Evolutionary conservation across 2,113 vertebrate genomes (phyloP).

Genomic region (Toxotes jaculatrix): DNA sequence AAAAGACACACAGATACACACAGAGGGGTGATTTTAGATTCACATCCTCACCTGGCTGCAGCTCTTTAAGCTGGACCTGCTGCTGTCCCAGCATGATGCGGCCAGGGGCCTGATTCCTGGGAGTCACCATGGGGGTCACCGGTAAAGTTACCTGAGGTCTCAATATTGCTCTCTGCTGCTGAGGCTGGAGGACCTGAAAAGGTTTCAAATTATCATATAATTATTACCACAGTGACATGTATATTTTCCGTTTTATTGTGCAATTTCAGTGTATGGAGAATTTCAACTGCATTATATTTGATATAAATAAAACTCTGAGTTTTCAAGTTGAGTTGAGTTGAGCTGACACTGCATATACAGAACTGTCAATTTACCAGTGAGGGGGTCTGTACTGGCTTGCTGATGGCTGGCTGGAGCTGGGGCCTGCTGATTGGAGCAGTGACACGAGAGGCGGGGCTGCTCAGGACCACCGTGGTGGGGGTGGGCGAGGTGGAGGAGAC

Average conservation of each 20-base stretch:
- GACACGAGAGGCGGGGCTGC: constrained; percentile 74
- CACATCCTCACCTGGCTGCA: constrained; percentile 88
- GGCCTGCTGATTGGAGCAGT: constrained; percentile 85
- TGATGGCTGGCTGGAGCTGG: constrained; percentile 90
- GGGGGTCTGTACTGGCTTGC: constrained; percentile 87
- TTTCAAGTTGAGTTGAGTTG: not conserved
- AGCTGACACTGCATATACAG: not conserved
- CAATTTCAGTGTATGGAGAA: not conserved
- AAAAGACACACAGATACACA: not conserved
- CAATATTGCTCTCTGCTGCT: constrained; percentile 90
- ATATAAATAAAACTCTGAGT: not conserved
- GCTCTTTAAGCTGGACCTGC: constrained; percentile 89
- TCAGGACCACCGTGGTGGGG: constrained; percentile 67
- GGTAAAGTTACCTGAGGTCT: constrained; percentile 93
- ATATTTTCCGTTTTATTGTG: not conserved
- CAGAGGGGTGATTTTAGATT: not conserved
- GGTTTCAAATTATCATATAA: constrained; percentile 1
- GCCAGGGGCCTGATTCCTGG: constrained; percentile 90
- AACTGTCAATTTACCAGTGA: constrained; percentile 84
- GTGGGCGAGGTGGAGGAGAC: constrained; percentile 80
- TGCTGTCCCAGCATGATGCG: constrained; percentile 92
- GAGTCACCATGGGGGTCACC: constrained; percentile 90
- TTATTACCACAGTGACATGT: not conserved
- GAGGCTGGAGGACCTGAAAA: constrained; percentile 87
- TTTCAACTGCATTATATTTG: not conserved